Base-by-base conservation (phyloP, 2,113 vertebrate species). In the Cyanoderma ruficeps region DNA sequence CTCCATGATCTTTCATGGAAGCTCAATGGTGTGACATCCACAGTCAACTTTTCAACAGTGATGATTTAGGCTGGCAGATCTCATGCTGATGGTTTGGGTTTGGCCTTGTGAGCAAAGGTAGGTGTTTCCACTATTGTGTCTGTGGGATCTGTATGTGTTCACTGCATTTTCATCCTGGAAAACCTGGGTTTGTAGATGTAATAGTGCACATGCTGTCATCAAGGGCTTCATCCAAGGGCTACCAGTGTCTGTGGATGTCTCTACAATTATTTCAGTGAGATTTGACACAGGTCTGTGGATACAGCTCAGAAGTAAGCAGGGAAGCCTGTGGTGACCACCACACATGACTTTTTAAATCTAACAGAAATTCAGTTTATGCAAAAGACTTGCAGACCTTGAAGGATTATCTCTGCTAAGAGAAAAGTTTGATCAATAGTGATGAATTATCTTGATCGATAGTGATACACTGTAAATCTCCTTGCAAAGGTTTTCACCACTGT, bases 361-460 rank as follows among this genome's bases (percentile, higher is more conserved):
- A 49, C 46, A 87, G 65, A 68, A 94, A 91, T 79, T 85, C 28
- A 10, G 53, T 83, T 76, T 87, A 72, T 76, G 89, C 70, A 80
- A 85, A 35, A 90, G 70, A 44, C 42, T 64, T 70, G 59, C 44
- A 86, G 68, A 83, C 64, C 79, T 89, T 92, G 94, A 94, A 94
- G 56, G 56, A 92, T 93, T 90, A 89, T 93, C 71, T 93, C 83
- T 87, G 64, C 84, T 78, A 86, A 93, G 60, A 70, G 56, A 88
- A 92, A 89, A 35, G 41, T 75, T 94, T 95, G 93, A 95, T 96
- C 93, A 89, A 92, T 94, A 93, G 37, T 82, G 77, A 92, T 8
- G 70, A 96, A 94, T 90, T 77, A 87, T 80, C 71, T 90, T 56
- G 76, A 94, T 92, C 89, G 7, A 92, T 93, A 94, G 42, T 3